Evolutionary conservation across 2,113 vertebrate genomes (phyloP).

Genomic region (Thomomys bottae): DNA sequence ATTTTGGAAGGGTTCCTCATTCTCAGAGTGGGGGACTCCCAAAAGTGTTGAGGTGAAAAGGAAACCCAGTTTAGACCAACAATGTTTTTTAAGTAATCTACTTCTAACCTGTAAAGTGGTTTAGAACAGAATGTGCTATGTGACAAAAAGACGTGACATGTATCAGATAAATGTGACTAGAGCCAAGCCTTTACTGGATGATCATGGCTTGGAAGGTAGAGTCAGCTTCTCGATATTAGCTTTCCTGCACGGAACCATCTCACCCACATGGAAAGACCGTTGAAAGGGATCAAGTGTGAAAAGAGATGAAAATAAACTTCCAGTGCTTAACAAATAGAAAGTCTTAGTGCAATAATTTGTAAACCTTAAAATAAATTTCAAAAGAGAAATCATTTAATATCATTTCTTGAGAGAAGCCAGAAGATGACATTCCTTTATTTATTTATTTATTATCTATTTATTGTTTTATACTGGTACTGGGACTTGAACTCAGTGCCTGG

Average conservation of each 20-base stretch:
- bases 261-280: neutral
- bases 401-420: neutral
- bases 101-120: neutral
- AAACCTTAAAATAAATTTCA: neutral
- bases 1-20: neutral
- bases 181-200: neutral
- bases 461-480: too few relatives aligned
- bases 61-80: neutral
- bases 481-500: too few relatives aligned
- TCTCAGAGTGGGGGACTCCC: neutral
- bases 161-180: too few relatives aligned
- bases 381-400: neutral
- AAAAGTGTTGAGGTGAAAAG: neutral
- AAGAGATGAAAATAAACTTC: neutral
- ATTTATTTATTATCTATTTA: too few relatives aligned
- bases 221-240: fast-evolving
- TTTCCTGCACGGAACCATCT: neutral
- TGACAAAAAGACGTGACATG: neutral
- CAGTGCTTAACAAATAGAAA: neutral
- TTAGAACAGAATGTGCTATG: neutral
- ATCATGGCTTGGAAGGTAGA: neutral
- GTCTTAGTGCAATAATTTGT: neutral
- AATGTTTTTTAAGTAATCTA: neutral
- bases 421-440: neutral
- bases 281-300: neutral